Conservation (phyloP, 2,113 vertebrate genomes). For the Misgurnus mizolepis region DNA sequence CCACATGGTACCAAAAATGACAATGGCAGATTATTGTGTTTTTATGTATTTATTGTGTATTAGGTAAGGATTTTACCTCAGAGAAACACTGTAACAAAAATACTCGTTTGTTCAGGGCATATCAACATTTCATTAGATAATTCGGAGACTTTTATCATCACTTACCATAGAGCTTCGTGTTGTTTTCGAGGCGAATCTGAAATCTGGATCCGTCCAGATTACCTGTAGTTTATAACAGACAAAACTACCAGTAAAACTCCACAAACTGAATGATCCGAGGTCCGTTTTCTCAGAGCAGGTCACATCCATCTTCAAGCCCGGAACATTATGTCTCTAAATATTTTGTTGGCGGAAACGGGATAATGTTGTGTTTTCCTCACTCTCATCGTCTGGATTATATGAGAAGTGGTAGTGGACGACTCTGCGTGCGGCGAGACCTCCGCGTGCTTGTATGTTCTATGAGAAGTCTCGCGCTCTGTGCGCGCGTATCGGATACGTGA, state of each 20-base stretch:
- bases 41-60: not conserved
- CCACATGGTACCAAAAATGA: not conserved
- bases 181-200: not conserved
- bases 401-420: not conserved
- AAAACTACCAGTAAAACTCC: slow-evolving; percentile 49
- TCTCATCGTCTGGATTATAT: not conserved
- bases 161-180: slow-evolving; percentile 6
- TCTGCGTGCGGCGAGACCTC: not conserved
- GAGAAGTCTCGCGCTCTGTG: slow-evolving; percentile 2
- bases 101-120: no score
- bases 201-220: slow-evolving; percentile 48
- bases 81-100: no score
- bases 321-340: slow-evolving; percentile 64
- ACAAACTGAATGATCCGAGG: slow-evolving; percentile 48
- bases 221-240: slow-evolving; percentile 50
- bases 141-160: not conserved
- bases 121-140: not conserved
- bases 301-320: slow-evolving; percentile 71
- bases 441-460: not conserved
- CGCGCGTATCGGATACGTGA: slow-evolving; percentile 17
- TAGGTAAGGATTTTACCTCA: no score
- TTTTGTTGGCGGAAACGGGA: slow-evolving; percentile 8
- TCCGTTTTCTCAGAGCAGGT: slow-evolving; percentile 52
- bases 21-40: no score
- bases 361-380: not conserved